These are phyloP conservation scores for Diaprepes abbreviatus DNA, from an alignment of 2,888 invertebrate species.

Conservation along the genomic window DNA sequence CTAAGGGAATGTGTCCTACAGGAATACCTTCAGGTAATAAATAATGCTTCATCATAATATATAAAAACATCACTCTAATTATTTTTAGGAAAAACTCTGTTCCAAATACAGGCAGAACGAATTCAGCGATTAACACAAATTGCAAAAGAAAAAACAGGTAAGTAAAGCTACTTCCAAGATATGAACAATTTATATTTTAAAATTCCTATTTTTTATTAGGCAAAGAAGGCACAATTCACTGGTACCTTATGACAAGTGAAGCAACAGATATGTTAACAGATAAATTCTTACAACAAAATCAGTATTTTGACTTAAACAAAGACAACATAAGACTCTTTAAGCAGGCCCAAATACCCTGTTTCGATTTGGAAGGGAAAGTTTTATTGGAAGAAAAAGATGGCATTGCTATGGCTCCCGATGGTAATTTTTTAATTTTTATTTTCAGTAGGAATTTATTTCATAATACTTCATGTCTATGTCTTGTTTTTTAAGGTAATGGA, in stretches of 20 bases:
- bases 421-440: no score
- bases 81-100: slow-evolving; percentile 79
- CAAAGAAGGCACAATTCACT: slow-evolving; percentile 73
- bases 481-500: slow-evolving; percentile 74
- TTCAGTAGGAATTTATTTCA: no score
- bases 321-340: slow-evolving; percentile 90
- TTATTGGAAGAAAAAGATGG: slow-evolving; percentile 85
- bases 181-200: no score
- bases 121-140: slow-evolving; percentile 84
- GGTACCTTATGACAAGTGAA: slow-evolving; percentile 98
- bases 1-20: slow-evolving; percentile 97
- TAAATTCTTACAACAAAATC: slow-evolving; percentile 83
- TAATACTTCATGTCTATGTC: no score
- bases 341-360: slow-evolving; percentile 94
- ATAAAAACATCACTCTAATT: neutral
- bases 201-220: slow-evolving; percentile 16
- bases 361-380: slow-evolving; percentile 93
- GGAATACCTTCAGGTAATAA: slow-evolving; percentile 81
- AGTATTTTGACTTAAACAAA: slow-evolving; percentile 87
- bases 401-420: slow-evolving; percentile 91
- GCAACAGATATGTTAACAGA: slow-evolving; percentile 89
- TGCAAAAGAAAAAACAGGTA: slow-evolving; percentile 76
- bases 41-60: no score
- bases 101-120: slow-evolving; percentile 96
- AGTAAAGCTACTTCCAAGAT: no score